Percentiles rank a stretch among this genome's conserved stretches.
Conservation (phyloP, 1,140 invertebrate genomes). For the Arion vulgaris region DNA sequence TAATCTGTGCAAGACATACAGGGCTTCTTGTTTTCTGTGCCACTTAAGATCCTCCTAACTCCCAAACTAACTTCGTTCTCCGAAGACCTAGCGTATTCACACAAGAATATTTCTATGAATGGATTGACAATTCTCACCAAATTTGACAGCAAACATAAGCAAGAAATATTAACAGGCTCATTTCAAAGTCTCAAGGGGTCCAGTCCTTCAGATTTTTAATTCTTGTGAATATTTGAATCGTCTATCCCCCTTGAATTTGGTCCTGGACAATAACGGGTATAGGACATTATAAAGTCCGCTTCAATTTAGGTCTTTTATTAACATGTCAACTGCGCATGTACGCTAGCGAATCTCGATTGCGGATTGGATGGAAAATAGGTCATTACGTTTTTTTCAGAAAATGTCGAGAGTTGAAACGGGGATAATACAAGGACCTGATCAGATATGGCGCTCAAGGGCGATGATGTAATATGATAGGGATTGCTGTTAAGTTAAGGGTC, state of each 20-base stretch:
- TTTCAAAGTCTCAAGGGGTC: neutral
- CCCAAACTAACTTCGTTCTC: neutral
- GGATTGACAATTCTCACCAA: neutral
- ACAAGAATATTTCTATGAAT: neutral
- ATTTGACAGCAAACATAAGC: neutral
- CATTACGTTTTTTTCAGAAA: neutral
- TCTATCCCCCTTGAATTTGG: neutral
- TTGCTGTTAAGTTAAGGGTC: neutral
- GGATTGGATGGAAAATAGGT: conserved; percentile 3
- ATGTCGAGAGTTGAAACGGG: neutral
- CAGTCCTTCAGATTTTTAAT: neutral
- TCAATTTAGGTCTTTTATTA: neutral
- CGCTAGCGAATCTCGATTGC: neutral
- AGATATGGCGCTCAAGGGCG: neutral
- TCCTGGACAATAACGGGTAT: neutral
- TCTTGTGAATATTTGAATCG: neutral
- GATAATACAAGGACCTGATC: neutral
- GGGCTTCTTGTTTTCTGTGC: neutral
- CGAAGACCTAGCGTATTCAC: neutral
- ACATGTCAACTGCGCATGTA: neutral
- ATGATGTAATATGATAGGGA: neutral
- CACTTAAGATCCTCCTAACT: neutral
- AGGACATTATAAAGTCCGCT: neutral
- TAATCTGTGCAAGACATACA: neutral
- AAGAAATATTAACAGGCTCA: neutral